A percentile compares a stretch with the other conserved stretches of the same genome.
These are phyloP conservation scores for Helicolenus hilgendorfi DNA, from an alignment of 2,797 vertebrate species.

Conservation along the genomic window DNA sequence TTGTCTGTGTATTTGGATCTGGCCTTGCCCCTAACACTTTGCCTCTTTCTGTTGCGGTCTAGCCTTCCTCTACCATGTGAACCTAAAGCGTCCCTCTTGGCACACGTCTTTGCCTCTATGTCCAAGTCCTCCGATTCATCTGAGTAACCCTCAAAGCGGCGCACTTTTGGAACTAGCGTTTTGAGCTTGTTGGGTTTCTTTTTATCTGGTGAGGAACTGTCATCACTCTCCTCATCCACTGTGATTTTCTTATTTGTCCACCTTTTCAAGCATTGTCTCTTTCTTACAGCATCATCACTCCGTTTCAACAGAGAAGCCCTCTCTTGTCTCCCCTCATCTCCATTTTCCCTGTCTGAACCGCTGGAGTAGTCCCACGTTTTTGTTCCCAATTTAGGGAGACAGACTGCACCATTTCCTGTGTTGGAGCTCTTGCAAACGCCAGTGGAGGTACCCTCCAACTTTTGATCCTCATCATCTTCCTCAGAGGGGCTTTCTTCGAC, in stretches of 20 bases:
- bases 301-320: conserved; percentile 69
- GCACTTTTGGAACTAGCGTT: conserved; percentile 53
- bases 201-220: conserved; percentile 38
- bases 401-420: not conserved
- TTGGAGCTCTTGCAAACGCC: conserved; percentile 4
- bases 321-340: conserved; percentile 35
- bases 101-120: conserved; percentile 17
- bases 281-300: conserved; percentile 71
- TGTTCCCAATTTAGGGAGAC: conserved; percentile 2
- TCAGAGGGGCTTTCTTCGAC: conserved; percentile 66
- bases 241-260: conserved; percentile 12
- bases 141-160: conserved; percentile 78
- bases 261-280: conserved; percentile 54
- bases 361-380: conserved; percentile 67
- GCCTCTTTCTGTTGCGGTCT: conserved; percentile 22
- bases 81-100: conserved; percentile 3
- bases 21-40: conserved; percentile 13
- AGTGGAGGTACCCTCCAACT: conserved; percentile 25
- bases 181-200: conserved; percentile 37
- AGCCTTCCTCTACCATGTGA: not conserved
- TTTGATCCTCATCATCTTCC: conserved; percentile 58
- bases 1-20: conserved; percentile 76
- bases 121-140: conserved; percentile 95
- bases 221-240: conserved; percentile 41
- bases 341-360: conserved; percentile 73